A percentile compares a stretch with the other conserved stretches of the same genome.
Conservation (phyloP, 30 jellyfish, hydroid and myxozoan species). For the Nemopilema nomurai region DNA sequence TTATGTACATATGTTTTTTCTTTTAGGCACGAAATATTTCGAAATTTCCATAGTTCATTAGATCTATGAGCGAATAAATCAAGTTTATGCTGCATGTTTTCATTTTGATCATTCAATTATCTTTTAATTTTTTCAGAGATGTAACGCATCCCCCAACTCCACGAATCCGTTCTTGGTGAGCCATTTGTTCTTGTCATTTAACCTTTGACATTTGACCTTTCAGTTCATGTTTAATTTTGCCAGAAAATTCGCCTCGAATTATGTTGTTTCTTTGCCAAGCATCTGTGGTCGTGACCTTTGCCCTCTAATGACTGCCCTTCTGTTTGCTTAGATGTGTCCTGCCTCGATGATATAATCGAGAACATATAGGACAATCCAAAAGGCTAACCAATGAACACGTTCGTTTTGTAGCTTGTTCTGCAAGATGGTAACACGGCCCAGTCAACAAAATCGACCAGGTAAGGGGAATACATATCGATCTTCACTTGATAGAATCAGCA, state of each 20-base stretch:
- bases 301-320: neutral
- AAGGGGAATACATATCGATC: neutral
- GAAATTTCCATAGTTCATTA: too few species aligned
- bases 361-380: too few species aligned
- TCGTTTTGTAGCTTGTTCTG: neutral
- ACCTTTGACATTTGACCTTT: too few species aligned
- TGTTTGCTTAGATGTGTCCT: too few species aligned
- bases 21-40: too few species aligned
- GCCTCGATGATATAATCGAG: too few species aligned
- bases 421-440: too few species aligned
- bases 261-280: neutral
- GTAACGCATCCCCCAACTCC: constrained; percentile 37
- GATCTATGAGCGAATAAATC: too few species aligned
- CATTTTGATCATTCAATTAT: neutral
- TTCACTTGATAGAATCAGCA: neutral
- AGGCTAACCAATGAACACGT: neutral
- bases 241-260: neutral
- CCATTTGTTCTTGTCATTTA: neutral
- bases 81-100: too few species aligned
- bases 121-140: constrained; percentile 20
- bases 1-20: too few species aligned
- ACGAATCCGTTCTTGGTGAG: constrained; percentile 79
- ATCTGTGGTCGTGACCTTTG: too few species aligned
- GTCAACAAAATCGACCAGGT: neutral
- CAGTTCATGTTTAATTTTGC: too few species aligned